These are phyloP conservation scores for Mycteria americana DNA, from an alignment of 2,797 vertebrate species.

Conservation along the genomic window DNA sequence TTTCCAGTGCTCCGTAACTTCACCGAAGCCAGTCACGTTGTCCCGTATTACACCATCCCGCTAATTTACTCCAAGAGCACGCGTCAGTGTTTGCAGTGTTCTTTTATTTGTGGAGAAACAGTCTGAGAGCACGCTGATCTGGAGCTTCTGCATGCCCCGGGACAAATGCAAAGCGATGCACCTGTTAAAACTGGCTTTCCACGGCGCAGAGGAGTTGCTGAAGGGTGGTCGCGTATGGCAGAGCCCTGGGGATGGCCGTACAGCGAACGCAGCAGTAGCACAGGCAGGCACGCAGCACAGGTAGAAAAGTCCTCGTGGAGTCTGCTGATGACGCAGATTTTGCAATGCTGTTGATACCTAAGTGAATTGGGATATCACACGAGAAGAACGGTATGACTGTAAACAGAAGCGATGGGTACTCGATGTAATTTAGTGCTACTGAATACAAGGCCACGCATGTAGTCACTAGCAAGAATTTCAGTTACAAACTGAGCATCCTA, in stretches of 20 bases:
- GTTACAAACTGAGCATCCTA: neutral
- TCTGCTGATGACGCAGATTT: neutral
- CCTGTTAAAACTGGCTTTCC: neutral
- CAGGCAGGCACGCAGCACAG: neutral
- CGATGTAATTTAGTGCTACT: too few species aligned
- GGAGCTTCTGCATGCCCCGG: fast-evolving
- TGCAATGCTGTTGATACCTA: fast-evolving
- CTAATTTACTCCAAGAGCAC: neutral
- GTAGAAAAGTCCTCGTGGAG: neutral
- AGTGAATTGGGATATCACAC: neutral
- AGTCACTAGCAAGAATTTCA: neutral
- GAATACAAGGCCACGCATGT: neutral
- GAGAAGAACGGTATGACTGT: neutral
- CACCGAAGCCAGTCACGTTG: fast-evolving
- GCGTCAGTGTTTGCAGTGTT: fast-evolving
- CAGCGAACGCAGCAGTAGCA: fast-evolving
- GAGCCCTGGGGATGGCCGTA: neutral
- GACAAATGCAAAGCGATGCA: neutral
- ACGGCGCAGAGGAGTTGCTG: fast-evolving
- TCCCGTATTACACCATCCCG: neutral
- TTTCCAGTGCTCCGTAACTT: neutral
- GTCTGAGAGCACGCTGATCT: neutral
- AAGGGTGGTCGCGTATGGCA: fast-evolving
- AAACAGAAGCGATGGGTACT: neutral
- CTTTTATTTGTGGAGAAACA: neutral